Evolutionary conservation across 2,888 invertebrate species (phyloP).

Genomic region (Pimpla rufipes): DNA sequence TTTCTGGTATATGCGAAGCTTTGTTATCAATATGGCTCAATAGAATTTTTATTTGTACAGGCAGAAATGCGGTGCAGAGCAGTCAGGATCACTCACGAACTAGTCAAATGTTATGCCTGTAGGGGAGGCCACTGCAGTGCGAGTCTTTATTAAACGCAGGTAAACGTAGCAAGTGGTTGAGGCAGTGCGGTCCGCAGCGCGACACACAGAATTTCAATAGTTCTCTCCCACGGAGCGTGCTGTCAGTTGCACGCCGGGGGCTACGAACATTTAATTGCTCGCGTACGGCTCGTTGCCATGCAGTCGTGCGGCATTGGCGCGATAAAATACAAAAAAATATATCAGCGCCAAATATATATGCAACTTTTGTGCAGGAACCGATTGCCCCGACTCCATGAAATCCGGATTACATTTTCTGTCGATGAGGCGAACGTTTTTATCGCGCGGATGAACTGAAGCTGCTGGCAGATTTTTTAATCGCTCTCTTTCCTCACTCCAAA

Average conservation of each 20-base stretch:
- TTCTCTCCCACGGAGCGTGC: neutral
- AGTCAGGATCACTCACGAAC: neutral
- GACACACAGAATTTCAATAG: neutral
- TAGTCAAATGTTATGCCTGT: neutral
- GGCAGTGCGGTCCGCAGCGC: neutral
- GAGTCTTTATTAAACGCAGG: neutral
- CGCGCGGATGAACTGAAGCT: neutral
- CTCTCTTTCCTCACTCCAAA: neutral
- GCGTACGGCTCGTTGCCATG: neutral
- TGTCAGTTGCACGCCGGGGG: neutral
- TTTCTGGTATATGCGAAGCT: neutral
- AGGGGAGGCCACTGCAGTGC: neutral
- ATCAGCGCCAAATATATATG: neutral
- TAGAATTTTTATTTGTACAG: neutral
- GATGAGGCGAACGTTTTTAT: neutral
- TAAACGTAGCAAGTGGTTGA: neutral
- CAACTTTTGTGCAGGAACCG: constrained; percentile 18
- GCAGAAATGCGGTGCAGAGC: neutral
- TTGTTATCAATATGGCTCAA: neutral
- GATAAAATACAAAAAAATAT: constrained; percentile 1
- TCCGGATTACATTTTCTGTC: constrained; percentile 38
- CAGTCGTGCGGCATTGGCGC: neutral
- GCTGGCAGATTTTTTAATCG: neutral
- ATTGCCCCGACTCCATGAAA: constrained; percentile 29
- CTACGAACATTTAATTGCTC: constrained; percentile 15